These are phyloP conservation scores for Branchipolynoe longqiensis DNA, from an alignment of 2,888 invertebrate species.

Conservation along the genomic window DNA sequence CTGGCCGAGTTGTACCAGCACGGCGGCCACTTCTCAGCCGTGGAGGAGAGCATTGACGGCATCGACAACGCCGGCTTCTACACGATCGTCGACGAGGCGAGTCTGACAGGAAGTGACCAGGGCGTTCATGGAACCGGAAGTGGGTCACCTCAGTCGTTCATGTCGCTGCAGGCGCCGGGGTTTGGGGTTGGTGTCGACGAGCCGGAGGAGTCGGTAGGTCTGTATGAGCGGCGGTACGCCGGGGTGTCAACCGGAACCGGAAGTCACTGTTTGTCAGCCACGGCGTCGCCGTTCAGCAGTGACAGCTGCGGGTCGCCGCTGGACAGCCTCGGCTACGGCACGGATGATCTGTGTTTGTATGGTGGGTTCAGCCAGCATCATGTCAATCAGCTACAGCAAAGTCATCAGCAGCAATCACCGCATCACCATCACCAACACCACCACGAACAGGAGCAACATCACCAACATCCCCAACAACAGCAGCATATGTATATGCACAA, in stretches of 20 bases:
- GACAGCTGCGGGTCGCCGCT: constrained; percentile 14
- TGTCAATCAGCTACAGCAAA: too few species aligned
- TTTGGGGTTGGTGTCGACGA: too few species aligned
- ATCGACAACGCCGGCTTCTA: neutral
- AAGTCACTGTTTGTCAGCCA: neutral
- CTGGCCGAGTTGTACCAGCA: neutral
- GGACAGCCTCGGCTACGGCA: neutral
- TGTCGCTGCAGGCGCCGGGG: constrained; percentile 7
- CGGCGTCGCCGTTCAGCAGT: neutral
- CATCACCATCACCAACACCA: too few species aligned
- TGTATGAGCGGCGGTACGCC: too few species aligned
- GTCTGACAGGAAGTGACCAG: neutral
- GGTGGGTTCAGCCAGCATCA: too few species aligned
- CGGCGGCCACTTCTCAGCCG: neutral
- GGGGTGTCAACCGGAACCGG: neutral
- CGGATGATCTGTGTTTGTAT: neutral
- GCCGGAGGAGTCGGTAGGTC: too few species aligned
- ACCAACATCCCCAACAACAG: too few species aligned
- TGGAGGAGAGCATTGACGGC: neutral
- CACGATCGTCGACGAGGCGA: neutral
- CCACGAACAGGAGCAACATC: too few species aligned
- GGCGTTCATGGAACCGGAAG: too few species aligned
- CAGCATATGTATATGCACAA: too few species aligned
- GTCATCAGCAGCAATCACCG: too few species aligned
- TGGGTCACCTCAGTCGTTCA: neutral